phyloP scores from a whole-genome alignment of 2,113 vertebrate genomes.

The Anarhynchus alexandrinus region DNA sequence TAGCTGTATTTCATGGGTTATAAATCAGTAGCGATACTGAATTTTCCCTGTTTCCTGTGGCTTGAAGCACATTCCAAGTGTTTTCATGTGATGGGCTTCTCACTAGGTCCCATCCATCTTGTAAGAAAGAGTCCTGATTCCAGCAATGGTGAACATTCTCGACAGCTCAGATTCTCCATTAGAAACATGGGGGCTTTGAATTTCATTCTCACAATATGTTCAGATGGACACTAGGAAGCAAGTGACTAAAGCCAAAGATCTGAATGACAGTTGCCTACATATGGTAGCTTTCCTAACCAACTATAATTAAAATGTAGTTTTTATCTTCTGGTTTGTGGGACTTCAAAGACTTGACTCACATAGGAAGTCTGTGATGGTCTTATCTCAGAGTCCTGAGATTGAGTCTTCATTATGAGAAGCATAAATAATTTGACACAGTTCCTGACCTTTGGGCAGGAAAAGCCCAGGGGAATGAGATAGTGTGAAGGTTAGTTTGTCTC shows the following conservation, averaged over 20 bases:
- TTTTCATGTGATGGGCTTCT: background rate
- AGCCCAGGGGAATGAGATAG: background rate
- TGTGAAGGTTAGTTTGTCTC: conserved; percentile 7
- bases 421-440: conserved; percentile 25
- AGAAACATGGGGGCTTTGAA: background rate
- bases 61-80: background rate
- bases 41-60: background rate
- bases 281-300: background rate
- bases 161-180: background rate
- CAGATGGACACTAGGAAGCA: background rate
- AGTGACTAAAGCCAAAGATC: background rate
- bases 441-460: conserved; percentile 4
- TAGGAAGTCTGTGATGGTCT: background rate
- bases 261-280: background rate
- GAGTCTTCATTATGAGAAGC: conserved; percentile 15
- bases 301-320: background rate
- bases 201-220: background rate
- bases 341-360: conserved; percentile 5
- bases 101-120: background rate
- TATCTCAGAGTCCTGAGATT: conserved; percentile 6
- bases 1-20: background rate
- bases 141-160: background rate
- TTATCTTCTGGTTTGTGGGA: background rate
- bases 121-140: background rate
- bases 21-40: background rate